Base-by-base conservation (phyloP, 2,797 vertebrate genomes). In the Acanthurus tractus region DNA sequence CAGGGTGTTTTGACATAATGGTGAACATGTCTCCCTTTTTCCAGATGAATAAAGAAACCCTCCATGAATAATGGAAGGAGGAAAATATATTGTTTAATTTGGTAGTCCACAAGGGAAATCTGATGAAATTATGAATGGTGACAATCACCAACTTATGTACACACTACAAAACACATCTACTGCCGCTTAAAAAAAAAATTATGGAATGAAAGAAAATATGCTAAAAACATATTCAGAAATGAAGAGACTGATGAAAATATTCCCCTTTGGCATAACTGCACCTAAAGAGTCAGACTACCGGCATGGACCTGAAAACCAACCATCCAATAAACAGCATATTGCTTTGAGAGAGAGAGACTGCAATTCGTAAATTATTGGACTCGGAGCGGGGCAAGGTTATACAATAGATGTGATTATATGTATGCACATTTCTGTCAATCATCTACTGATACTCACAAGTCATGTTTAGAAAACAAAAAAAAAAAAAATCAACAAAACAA, bases 1-100 rank as follows among this genome's bases (percentile, higher is more conserved):
- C 94, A 95, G 94, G 96, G 93, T 96, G 95, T 95, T 96, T 95
- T 96, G 78, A 97, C 94, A 89, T 77, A 93, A 95, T 94, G 93
- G 90, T 87, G 73, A 87, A 63, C 38, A 84, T 3, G 67, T 73
- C 68, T 87, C 80, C 70, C 53, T 79, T 88, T 76, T 77, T 45
- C 61, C 61, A 80, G 44, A 82, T 67, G 64, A 83, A 78, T 48
- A 84, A 79, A 85, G 48, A 88, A 80, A 83, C 56, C 65, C 46
- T 76, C 70, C 62, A 74, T n/a, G 23, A 85, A 45, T 42, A 69
- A 23, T 18, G 42, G 63, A 66, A 29, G 77, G 48, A 76, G 55
- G 53, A 63, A 67, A 79, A 68, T 52, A 46, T 46, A 78, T 54
- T 62, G 69, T 74, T 72, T 67, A 44, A 78, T 83, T 81, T 84